Evolutionary conservation across 2,888 invertebrate genomes (phyloP), one percentile per base, ranked within the genome.

Genomic region (Coenonympha arcania): DNA sequence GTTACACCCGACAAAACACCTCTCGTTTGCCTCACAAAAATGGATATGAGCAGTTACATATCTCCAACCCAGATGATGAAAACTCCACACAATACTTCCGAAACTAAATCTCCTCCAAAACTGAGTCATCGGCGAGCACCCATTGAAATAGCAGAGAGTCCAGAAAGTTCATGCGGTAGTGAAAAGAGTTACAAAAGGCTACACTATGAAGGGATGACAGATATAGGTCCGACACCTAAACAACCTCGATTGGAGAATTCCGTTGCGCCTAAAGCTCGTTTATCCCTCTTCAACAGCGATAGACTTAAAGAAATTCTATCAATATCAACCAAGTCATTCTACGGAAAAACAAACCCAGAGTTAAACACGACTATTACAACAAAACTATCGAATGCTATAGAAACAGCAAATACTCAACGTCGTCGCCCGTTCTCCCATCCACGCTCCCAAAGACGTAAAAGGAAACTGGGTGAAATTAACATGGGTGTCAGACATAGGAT

Each of bases 401-500:
- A 79, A 63, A 68, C 63, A 0, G 70, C 73, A 0, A 64, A 65
- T 0, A 63, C 63, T 0, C 68, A 76, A 4, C 64, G 64, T 3
- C 64, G 70, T 2, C 69, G 73, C 11, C 60, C 73, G 15, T 71
- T 78, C 57, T 56, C 68, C 18, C 70, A 75, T 41, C 66, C 77
- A 1, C 63, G 76, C 42, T 64, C 80, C 0, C 65, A 68, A 42
- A 66, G 70, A 51, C 64, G 71, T 40, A 68, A 79, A 52, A 77
- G 80, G 19, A 76, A 73, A 42, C 84, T 83, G 6, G 90, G 90
- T 0, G 88, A 89, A 66, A 90, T 92, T n/a, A 91, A 92, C 64
- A 77, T 87, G 52, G 91, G 91, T 1, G 91, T 92, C 0, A 73
- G 80, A 50, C 91, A 92, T 63, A 89, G 85, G 53, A 90, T 92